phyloP scores from a whole-genome alignment of 2,113 vertebrate species.

The Cynocephalus volans region DNA sequence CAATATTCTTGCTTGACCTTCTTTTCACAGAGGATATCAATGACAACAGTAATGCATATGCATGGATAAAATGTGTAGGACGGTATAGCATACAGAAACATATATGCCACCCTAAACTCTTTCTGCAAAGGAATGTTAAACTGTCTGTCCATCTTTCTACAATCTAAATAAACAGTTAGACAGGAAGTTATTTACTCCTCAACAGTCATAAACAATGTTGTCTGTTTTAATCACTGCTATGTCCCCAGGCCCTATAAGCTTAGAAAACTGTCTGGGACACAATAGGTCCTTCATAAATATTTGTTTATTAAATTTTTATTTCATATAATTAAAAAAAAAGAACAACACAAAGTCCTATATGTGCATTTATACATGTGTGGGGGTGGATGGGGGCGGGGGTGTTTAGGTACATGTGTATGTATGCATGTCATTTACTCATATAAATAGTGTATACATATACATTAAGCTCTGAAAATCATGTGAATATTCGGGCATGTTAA shows the following conservation, averaged over 20 bases:
- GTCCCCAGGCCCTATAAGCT: background rate
- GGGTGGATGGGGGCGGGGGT: too few species aligned
- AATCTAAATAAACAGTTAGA: background rate
- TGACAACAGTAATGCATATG: background rate
- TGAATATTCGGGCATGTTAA: background rate
- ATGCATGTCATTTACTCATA: too few species aligned
- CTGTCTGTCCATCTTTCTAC: background rate
- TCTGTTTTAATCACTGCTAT: background rate
- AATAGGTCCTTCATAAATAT: background rate
- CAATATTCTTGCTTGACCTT: background rate
- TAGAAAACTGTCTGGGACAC: background rate
- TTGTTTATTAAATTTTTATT: background rate
- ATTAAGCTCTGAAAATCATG: background rate
- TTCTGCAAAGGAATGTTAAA: background rate
- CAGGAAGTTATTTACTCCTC: background rate
- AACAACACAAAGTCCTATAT: background rate
- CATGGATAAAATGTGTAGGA: background rate
- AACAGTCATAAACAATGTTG: background rate
- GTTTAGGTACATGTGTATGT: background rate
- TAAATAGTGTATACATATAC: background rate
- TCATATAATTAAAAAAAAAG: conserved; percentile 1
- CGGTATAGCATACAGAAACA: background rate
- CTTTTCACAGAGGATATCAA: background rate
- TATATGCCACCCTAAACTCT: background rate
- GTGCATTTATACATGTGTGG: background rate